Evolutionary conservation across 2,888 invertebrate species (phyloP), one percentile per base, ranked within the genome.

Genomic region (Heteromurus nitidus): DNA sequence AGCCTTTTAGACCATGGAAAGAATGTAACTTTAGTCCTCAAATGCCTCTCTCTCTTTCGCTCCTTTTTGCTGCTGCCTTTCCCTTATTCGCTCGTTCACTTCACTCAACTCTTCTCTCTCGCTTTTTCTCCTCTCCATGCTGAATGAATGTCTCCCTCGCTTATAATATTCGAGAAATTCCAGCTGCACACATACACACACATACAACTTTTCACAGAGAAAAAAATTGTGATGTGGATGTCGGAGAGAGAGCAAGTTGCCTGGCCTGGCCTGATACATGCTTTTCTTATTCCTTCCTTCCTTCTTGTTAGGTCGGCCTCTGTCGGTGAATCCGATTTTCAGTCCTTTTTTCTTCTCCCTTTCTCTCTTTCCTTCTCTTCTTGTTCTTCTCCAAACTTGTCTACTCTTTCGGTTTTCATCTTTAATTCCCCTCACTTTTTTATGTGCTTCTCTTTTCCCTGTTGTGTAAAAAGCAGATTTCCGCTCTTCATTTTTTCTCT

Each of bases 281-380:
- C 9, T 9, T 30, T 28, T 69, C 70, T 79, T 70, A 79, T 79
- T 77, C 62, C 76, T 77, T 70, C 77, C 70, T 77, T 77, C 77
- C 77, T 70, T 69, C 69, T 60, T 47, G 44, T 31, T 70, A 68
- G 64, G 79, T 80, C 79, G 79, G 79, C 67, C 55, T 65, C 79
- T 72, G 79, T 80, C 79, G 79, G 79, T 80, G 72, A 65, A 80
- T 80, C 79, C 79, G 79, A 80, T 80, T 80, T 80, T 55, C 70
- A 58, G 72, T 62, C 60, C 69, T 77, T 76, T 67, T 67, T 53
- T 62, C 62, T 44, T 31, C 68, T 47, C 58, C 36, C n/a, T n/a
- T n/a, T 50, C 50, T 50, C 53, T 31, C 22, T 67, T 42, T 72
- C 44, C 55, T 44, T 24, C 42, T 67, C 58, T 69, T 53, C n/a